Conservation (phyloP, 92 coral and sea anemone genomes). For the Epizoanthus illoricatus region DNA sequence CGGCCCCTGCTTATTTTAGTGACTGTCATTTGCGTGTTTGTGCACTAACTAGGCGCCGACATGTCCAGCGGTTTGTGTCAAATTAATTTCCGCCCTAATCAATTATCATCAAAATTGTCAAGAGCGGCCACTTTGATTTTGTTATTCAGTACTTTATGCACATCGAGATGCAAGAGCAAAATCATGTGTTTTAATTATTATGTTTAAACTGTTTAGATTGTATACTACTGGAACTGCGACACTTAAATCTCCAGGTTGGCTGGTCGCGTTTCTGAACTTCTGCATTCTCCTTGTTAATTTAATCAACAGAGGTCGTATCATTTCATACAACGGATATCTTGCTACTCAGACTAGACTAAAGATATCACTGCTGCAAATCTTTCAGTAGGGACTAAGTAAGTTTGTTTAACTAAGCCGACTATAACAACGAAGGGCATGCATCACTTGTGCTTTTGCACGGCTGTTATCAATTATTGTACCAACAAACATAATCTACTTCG, state of each 20-base stretch:
- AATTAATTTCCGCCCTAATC: constrained; percentile 35
- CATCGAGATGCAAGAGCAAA: neutral
- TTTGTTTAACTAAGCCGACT: constrained; percentile 4
- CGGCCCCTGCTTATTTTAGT: neutral
- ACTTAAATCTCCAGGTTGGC: neutral
- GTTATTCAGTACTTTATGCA: constrained; percentile 5
- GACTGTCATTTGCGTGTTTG: constrained; percentile 8
- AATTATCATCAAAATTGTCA: constrained; percentile 34
- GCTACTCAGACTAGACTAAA: neutral
- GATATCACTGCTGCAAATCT: neutral
- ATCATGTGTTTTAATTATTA: no score
- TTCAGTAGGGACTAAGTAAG: constrained; percentile 22
- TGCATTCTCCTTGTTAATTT: neutral
- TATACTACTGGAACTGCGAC: no score
- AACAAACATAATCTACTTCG: constrained; percentile 7
- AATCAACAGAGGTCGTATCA: neutral
- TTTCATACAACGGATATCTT: neutral
- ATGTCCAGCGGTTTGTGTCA: constrained; percentile 18
- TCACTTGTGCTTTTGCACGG: neutral
- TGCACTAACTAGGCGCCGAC: constrained; percentile 46
- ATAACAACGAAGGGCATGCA: neutral
- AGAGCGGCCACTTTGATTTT: constrained; percentile 26
- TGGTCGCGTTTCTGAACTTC: neutral
- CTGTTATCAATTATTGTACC: constrained; percentile 13
- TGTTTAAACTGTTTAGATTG: no score